phyloP scores from a whole-genome alignment of 64 coral and sea anemone genomes.

The Pachyseris speciosa region DNA sequence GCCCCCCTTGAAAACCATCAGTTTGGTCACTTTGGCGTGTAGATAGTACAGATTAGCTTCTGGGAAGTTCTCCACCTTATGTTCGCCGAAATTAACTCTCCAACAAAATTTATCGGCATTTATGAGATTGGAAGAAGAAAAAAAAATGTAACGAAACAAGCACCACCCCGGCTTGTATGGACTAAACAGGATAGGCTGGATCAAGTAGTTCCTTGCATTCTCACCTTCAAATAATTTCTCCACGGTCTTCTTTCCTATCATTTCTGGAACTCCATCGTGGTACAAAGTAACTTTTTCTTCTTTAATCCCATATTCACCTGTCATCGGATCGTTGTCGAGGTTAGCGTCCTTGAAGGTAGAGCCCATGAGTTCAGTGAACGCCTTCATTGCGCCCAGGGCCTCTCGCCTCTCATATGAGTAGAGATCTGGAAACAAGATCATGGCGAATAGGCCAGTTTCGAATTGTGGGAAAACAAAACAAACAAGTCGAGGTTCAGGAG shows the following conservation, averaged over 20 bases:
- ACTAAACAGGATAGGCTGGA: not conserved
- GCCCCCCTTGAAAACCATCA: no score
- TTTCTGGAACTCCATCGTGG: slow-evolving; percentile 20
- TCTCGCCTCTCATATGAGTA: slow-evolving; percentile 37
- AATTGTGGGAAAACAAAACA: no score
- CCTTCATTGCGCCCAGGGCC: slow-evolving; percentile 10
- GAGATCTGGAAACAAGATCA: slow-evolving; percentile 13
- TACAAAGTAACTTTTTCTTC: slow-evolving; percentile 14
- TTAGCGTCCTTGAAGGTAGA: not conserved
- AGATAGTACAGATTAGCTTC: no score
- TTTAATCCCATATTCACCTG: not conserved
- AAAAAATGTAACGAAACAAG: no score
- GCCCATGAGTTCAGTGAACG: slow-evolving; percentile 28
- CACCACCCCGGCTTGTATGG: no score
- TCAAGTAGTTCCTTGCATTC: not conserved
- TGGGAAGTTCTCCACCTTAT: no score
- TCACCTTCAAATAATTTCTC: slow-evolving; percentile 45
- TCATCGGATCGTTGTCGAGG: slow-evolving; percentile 2
- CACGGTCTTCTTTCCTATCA: slow-evolving; percentile 25
- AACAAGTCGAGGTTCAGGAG: no score
- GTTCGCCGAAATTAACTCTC: no score
- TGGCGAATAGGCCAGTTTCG: no score
- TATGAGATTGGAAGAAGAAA: no score
- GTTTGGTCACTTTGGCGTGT: no score
- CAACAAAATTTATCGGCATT: no score